These are phyloP conservation scores for Spinus olivaceus DNA, from an alignment of 2,797 vertebrate species.

Conservation along the genomic window DNA sequence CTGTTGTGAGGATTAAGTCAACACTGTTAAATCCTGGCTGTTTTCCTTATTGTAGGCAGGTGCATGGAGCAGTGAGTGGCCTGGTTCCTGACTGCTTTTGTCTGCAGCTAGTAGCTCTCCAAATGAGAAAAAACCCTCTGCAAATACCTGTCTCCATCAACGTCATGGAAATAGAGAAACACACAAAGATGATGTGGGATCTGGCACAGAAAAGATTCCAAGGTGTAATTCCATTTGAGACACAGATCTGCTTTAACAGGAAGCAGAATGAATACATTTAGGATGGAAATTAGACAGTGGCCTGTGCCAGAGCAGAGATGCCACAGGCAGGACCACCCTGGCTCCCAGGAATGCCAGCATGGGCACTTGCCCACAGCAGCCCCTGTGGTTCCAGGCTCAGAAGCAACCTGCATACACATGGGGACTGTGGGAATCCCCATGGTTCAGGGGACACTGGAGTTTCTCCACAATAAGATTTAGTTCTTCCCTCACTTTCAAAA, in stretches of 20 bases:
- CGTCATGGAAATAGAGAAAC: not conserved
- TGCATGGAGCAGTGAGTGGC: not conserved
- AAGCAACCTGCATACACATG: accelerated
- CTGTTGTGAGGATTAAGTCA: not conserved
- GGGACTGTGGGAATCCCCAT: accelerated
- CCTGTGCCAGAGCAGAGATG: not conserved
- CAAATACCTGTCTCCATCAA: constrained; percentile 4
- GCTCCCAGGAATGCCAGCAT: accelerated
- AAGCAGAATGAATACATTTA: not conserved
- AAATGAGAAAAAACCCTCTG: not conserved
- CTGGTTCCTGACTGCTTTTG: constrained; percentile 14
- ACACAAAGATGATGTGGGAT: not conserved
- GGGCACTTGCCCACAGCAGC: accelerated
- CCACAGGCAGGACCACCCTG: not conserved
- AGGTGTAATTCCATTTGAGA: constrained; percentile 36
- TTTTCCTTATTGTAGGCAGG: not conserved
- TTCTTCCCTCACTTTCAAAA: not conserved
- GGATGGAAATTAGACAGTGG: not conserved
- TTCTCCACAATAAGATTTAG: not conserved
- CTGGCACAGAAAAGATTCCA: not conserved
- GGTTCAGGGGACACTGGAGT: no score
- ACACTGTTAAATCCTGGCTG: not conserved
- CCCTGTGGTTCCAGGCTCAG: not conserved
- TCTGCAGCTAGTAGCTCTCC: not conserved
- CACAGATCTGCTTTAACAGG: not conserved